Percentiles rank a stretch among this genome's conserved stretches.
Evolutionary conservation across 2,888 invertebrate genomes (phyloP).

Genomic region (Cyclophora albipunctata): DNA sequence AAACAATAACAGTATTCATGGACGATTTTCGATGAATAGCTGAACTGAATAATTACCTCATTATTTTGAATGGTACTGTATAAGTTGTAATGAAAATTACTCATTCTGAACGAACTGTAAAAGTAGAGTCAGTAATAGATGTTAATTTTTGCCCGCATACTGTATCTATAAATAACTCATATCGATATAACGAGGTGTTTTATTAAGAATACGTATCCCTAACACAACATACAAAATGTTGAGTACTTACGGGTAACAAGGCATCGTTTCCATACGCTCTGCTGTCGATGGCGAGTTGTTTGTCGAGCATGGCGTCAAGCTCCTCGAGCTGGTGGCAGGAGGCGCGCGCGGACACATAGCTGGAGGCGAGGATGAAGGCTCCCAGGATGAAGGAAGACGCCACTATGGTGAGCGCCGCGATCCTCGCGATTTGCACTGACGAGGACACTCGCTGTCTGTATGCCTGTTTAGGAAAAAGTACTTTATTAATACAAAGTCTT

Average conservation of each 20-base stretch:
- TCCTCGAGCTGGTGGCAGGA: slow-evolving; percentile 86
- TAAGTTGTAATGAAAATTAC: too few species aligned
- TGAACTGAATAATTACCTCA: too few species aligned
- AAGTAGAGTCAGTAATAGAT: too few species aligned
- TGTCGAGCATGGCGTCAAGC: slow-evolving; percentile 78
- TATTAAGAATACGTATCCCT: too few species aligned
- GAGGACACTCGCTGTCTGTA: slow-evolving; percentile 83
- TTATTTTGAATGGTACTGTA: too few species aligned
- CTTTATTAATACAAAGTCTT: background rate
- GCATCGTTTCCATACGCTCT: slow-evolving; percentile 77
- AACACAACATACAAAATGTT: too few species aligned
- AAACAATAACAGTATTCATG: too few species aligned
- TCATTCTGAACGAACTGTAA: too few species aligned
- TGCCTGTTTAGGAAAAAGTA: slow-evolving; percentile 74
- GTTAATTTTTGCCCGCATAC: too few species aligned
- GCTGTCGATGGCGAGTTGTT: slow-evolving; percentile 80
- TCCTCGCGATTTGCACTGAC: slow-evolving; percentile 90
- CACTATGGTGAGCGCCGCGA: slow-evolving; percentile 88
- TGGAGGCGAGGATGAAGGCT: slow-evolving; percentile 86
- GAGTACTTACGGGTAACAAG: slow-evolving; percentile 79
- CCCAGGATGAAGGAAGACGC: slow-evolving; percentile 87
- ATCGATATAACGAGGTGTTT: too few species aligned
- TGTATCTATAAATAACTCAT: too few species aligned
- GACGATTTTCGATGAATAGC: too few species aligned
- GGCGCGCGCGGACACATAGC: slow-evolving; percentile 87